phyloP scores from a whole-genome alignment of 2,113 vertebrate species.

The Chamaea fasciata region DNA sequence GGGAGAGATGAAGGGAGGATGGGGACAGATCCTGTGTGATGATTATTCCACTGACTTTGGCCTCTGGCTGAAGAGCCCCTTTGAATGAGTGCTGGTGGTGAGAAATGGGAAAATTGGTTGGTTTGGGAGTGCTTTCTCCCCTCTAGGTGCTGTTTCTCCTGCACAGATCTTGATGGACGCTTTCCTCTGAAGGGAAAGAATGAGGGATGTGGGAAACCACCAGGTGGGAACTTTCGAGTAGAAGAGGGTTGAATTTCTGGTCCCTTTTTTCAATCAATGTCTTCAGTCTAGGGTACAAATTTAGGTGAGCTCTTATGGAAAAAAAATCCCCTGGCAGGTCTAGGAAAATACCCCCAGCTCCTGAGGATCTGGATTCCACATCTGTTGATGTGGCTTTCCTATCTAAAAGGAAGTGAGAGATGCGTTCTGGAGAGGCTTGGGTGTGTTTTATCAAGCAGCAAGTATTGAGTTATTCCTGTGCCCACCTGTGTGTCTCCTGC shows the following conservation, averaged over 20 bases:
- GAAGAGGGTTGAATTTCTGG: background rate
- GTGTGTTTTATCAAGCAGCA: background rate
- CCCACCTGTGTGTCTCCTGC: rapidly evolving
- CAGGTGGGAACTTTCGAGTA: background rate
- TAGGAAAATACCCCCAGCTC: rapidly evolving
- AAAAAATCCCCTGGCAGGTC: no score
- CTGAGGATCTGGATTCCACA: background rate
- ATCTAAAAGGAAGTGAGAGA: rapidly evolving
- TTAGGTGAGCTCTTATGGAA: background rate
- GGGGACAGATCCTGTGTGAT: rapidly evolving
- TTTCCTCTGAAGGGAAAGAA: background rate
- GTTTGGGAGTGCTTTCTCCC: background rate
- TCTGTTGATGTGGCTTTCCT: background rate
- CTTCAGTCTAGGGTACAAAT: background rate
- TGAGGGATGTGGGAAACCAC: background rate
- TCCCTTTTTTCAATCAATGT: background rate
- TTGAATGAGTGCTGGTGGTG: background rate
- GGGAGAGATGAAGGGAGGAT: background rate
- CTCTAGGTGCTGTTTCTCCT: background rate
- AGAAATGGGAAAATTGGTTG: background rate
- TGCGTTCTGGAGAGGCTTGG: background rate
- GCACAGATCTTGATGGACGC: background rate
- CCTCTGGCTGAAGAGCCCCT: background rate
- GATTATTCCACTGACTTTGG: rapidly evolving
- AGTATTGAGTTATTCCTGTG: background rate